Evolutionary conservation across 64 coral and sea anemone genomes (phyloP), one percentile per base, ranked within the genome.

Genomic region (Montipora cactus): DNA sequence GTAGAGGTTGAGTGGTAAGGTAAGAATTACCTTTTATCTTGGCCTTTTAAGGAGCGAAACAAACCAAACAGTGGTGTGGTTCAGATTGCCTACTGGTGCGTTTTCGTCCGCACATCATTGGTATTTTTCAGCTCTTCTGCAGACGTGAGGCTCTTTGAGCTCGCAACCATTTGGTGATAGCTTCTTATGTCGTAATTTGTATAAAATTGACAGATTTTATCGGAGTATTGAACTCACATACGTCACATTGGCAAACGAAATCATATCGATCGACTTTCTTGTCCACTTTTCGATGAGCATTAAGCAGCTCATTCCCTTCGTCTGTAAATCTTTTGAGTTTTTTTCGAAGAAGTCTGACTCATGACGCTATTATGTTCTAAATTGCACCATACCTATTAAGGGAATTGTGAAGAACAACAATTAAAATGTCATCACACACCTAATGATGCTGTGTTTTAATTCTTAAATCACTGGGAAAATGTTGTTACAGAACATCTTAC

Each of bases 1-100:
- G 45, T 50, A 86, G 62, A 86, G 45, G 16, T 86, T 86, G 82
- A 86, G 25, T 86, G 15, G 18, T 67, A 86, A 86, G 82, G 82
- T 86, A 51, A 86, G 82, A 49, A 19, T 71, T 86, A 44, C 1
- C 3, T 68, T 44, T 47, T 21, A 86, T 20, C 19, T 48, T 5
- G 44, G 47, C 46, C 19, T 48, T 86, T 44, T 5, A 6, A 72
- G 64, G 82, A 47, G 19, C 82, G 66, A 86, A 86, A 86, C 45
- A 66, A 71, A 20, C 8, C 82, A 21, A 21, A 49, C 8, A 22
- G 18, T 50, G 47, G 45, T 48, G 50, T 23, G 64, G 16, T 84
- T 84, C 58, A 21, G 62, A n/a, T 49, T 12, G 64, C 62, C 62
- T 47, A 46, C 25, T 67, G 66, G 61, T n/a, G 67, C 58, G 16